A percentile compares a stretch with the other conserved stretches of the same genome.
These are phyloP conservation scores for Dendrophyllia cribrosa DNA, from an alignment of 64 coral and sea anemone genomes.

Conservation along the genomic window DNA sequence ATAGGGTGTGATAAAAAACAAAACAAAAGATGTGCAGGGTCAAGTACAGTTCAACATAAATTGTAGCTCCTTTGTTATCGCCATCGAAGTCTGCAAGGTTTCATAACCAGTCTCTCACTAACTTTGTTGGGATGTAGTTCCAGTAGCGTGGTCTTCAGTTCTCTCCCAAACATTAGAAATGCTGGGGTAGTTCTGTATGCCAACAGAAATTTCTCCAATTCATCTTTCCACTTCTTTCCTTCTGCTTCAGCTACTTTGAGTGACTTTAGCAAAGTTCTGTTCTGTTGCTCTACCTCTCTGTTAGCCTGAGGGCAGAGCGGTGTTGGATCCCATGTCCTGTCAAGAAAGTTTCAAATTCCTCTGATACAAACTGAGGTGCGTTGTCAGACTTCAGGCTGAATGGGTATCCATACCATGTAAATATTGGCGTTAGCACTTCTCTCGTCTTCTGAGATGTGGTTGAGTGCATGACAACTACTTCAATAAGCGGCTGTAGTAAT, in stretches of 20 bases:
- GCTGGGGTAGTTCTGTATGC: slow-evolving; percentile 40
- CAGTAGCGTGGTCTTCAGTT: slow-evolving; percentile 40
- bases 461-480: background rate
- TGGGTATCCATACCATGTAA: slow-evolving; percentile 5
- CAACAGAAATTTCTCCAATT: slow-evolving; percentile 52
- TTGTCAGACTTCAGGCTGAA: background rate
- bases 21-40: no score
- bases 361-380: background rate
- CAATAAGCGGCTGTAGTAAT: slow-evolving; percentile 52
- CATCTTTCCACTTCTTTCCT: slow-evolving; percentile 15
- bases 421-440: slow-evolving; percentile 6
- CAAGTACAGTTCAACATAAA: no score
- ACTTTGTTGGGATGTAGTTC: no score
- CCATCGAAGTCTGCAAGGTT: no score
- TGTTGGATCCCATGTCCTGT: background rate
- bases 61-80: no score
- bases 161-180: slow-evolving; percentile 51
- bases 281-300: slow-evolving; percentile 2
- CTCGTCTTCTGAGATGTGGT: background rate
- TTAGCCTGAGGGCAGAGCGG: slow-evolving; percentile 40
- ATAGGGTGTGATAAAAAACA: no score
- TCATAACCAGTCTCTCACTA: no score
- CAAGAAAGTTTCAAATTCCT: background rate
- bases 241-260: slow-evolving; percentile 55
- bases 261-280: slow-evolving; percentile 24